Percentiles rank a stretch among this genome's conserved stretches.
Evolutionary conservation across 1,140 invertebrate genomes (phyloP).

Genomic region (Lepidurus arcticus): DNA sequence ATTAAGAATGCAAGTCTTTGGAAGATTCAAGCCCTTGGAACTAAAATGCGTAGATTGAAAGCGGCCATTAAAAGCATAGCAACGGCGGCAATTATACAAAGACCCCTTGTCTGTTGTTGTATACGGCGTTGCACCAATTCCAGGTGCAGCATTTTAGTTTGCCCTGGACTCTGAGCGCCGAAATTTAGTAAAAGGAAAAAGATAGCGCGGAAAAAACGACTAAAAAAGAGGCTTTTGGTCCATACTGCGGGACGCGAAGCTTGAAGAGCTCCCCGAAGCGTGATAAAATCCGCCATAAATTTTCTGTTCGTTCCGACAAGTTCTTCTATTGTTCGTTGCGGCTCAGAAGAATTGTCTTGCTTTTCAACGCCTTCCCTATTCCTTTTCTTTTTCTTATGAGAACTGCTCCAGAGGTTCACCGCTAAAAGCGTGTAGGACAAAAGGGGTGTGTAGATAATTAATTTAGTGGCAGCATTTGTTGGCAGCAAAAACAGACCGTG

Average conservation of each 20-base stretch:
- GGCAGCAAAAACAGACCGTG: background rate
- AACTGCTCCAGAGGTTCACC: background rate
- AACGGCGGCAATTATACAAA: background rate
- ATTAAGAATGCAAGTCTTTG: background rate
- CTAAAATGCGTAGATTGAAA: background rate
- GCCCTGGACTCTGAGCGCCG: background rate
- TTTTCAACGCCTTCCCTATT: conserved; percentile 15
- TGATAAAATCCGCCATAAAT: conserved; percentile 20
- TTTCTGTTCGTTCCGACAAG: conserved; percentile 18
- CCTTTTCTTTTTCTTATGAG: background rate
- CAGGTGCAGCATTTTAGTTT: conserved; percentile 4
- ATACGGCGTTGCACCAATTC: background rate
- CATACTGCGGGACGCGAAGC: conserved; percentile 9
- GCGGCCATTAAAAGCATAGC: background rate
- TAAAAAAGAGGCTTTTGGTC: background rate
- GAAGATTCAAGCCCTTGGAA: background rate
- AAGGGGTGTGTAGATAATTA: conserved; percentile 2
- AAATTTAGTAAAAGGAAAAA: conserved; percentile 9
- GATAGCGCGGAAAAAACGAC: background rate
- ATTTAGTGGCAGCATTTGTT: background rate
- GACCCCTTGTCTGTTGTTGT: background rate
- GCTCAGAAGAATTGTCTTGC: conserved; percentile 10
- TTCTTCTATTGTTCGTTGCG: conserved; percentile 16
- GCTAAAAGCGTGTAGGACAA: background rate
- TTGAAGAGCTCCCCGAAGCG: conserved; percentile 17